Base-by-base conservation (phyloP, 2,888 invertebrate species). In the Petrolisthes cinctipes region DNA sequence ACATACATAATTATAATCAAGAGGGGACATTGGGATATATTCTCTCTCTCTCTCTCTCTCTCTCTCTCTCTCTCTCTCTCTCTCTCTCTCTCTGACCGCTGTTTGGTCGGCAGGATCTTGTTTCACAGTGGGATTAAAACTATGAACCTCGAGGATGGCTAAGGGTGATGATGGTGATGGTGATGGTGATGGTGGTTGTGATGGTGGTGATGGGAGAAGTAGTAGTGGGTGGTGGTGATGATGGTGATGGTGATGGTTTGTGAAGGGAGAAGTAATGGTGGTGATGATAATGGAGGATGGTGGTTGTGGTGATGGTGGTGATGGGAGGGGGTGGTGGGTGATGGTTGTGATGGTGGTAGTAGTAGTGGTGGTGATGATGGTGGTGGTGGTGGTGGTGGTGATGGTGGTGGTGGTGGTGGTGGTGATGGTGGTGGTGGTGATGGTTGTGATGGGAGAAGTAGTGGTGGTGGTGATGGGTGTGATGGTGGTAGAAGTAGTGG, bases 91-190 rank as follows among this genome's bases (percentile, higher is more conserved):
- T n/a, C n/a, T n/a, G n/a, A n/a, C n/a, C n/a, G n/a, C n/a, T n/a
- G n/a, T n/a, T n/a, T n/a, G n/a, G 76, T 85, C 85, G 85, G 85
- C 85, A 79, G 75, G 53, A 66, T 85, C 76, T 85, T 76, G 85
- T 85, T 85, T 79, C 79, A 85, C 85, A 85, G 85, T 78, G 78
- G 85, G 85, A 85, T 85, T 85, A 56, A 37, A 51, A 79, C 85
- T 79, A 85, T 85, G 68, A 85, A 79, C 68, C 73, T 61, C 53
- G 79, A 54, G 53, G 75, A 9, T n/a, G n/a, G 68, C 51, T 75
- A 11, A n/a, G n/a, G 71, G n/a, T 66, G n/a, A 17, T 17, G 82
- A 53, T 51, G 51, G 82, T 51, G 82, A 71, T 66, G 54, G 82
- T 53, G 82, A 68, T 61, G 37, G 66, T 51, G 61, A 23, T 56